Evolutionary conservation across 2,888 invertebrate genomes (phyloP).

Genomic region (Lycophotia porphyrea): DNA sequence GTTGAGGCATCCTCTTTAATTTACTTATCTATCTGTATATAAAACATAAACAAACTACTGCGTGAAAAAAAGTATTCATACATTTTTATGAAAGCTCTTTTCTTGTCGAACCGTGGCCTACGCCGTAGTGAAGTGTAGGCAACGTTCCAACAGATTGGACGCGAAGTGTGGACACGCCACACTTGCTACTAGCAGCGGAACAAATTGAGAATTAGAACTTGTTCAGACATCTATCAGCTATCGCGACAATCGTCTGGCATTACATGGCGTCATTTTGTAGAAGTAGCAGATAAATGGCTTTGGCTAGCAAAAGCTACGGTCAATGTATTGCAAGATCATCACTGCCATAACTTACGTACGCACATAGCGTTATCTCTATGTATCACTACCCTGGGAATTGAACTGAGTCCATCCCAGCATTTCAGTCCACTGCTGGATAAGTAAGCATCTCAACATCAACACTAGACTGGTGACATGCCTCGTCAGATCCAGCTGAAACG

Average conservation of each 20-base stretch:
- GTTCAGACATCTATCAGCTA: slow-evolving; percentile 21
- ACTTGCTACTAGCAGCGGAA: slow-evolving; percentile 27
- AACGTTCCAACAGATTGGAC: slow-evolving; percentile 45
- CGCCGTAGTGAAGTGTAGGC: slow-evolving; percentile 30
- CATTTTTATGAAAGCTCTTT: slow-evolving; percentile 40
- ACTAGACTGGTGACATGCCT: neutral
- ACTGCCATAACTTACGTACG: neutral
- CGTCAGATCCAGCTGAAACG: neutral
- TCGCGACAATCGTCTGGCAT: too few species aligned
- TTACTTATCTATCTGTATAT: slow-evolving; percentile 7
- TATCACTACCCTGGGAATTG: neutral
- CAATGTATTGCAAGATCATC: neutral
- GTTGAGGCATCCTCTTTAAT: slow-evolving; percentile 8
- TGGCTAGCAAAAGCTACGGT: neutral
- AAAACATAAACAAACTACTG: neutral
- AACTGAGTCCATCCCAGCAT: neutral
- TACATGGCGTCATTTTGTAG: neutral
- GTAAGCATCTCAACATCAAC: neutral
- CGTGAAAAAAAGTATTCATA: neutral
- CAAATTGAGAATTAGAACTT: slow-evolving; percentile 34
- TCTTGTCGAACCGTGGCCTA: slow-evolving; percentile 9
- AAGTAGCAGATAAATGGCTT: neutral
- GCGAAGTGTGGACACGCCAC: slow-evolving; percentile 30
- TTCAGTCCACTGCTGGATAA: neutral
- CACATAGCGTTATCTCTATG: neutral